phyloP scores from a whole-genome alignment of 2,797 vertebrate genomes.

The Leuciscus waleckii region DNA sequence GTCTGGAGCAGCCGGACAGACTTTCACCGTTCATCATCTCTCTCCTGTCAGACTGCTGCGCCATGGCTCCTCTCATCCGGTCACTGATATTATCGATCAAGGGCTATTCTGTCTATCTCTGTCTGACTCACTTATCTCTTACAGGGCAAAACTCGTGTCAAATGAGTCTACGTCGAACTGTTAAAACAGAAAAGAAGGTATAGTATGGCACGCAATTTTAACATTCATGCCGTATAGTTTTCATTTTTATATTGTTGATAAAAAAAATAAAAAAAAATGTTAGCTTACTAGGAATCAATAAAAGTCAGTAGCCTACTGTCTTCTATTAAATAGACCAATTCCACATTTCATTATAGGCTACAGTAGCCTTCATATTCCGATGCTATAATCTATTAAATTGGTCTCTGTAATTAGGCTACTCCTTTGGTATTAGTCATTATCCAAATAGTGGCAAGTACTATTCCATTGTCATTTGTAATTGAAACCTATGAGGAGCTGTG shows the following conservation, averaged over 20 bases:
- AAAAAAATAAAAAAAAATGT: no score
- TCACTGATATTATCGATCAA: slow-evolving; percentile 42
- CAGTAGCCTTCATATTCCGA: neutral
- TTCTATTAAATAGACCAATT: neutral
- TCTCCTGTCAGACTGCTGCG: slow-evolving; percentile 48
- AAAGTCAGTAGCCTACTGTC: neutral
- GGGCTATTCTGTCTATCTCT: slow-evolving; percentile 42
- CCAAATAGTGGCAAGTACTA: neutral
- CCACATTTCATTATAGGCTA: neutral
- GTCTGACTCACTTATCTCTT: slow-evolving; percentile 39
- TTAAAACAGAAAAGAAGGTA: slow-evolving; percentile 30
- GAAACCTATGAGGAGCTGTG: neutral
- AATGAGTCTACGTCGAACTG: slow-evolving; percentile 3
- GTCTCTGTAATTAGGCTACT: neutral
- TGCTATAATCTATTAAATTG: neutral
- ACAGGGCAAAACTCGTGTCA: slow-evolving; percentile 2
- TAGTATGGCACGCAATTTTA: slow-evolving; percentile 20
- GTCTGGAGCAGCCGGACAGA: slow-evolving; percentile 46
- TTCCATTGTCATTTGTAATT: neutral
- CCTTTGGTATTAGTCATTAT: neutral
- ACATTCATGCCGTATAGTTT: neutral
- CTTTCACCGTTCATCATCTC: slow-evolving; percentile 35
- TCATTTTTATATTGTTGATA: neutral
- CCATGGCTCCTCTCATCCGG: slow-evolving; percentile 47
- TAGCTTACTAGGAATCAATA: neutral